phyloP scores from a whole-genome alignment of 2,888 invertebrate genomes.

The Lycocerus yunnanus region DNA sequence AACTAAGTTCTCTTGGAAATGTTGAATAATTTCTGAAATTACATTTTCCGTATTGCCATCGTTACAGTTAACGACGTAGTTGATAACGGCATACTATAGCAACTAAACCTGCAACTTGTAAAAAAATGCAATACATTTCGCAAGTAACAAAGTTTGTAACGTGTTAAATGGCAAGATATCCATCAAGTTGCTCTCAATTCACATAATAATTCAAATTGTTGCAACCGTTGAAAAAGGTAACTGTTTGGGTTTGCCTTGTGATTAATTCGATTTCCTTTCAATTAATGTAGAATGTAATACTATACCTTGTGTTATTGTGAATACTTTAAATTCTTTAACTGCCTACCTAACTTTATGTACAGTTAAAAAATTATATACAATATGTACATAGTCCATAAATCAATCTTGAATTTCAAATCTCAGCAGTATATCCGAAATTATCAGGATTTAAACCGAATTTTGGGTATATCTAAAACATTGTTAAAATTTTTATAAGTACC shows the following conservation, averaged over 20 bases:
- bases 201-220: not conserved
- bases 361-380: too few relatives aligned
- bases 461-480: too few relatives aligned
- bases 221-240: not conserved
- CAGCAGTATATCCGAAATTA: too few relatives aligned
- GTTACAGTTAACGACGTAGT: not conserved
- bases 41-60: not conserved
- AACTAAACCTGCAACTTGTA: not conserved
- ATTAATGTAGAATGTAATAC: too few relatives aligned
- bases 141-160: not conserved
- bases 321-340: too few relatives aligned
- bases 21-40: not conserved
- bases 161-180: not conserved
- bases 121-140: not conserved
- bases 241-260: not conserved
- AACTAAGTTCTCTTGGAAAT: not conserved
- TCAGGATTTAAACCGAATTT: too few relatives aligned
- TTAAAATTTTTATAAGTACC: too few relatives aligned
- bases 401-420: too few relatives aligned
- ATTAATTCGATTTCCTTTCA: not conserved
- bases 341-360: too few relatives aligned
- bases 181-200: not conserved
- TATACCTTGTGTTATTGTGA: too few relatives aligned
- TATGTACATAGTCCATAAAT: too few relatives aligned
- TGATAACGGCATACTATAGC: not conserved